A percentile compares a stretch with the other conserved stretches of the same genome.
These are phyloP conservation scores for Anthoscopus minutus DNA, from an alignment of 2,113 vertebrate species.

Conservation along the genomic window DNA sequence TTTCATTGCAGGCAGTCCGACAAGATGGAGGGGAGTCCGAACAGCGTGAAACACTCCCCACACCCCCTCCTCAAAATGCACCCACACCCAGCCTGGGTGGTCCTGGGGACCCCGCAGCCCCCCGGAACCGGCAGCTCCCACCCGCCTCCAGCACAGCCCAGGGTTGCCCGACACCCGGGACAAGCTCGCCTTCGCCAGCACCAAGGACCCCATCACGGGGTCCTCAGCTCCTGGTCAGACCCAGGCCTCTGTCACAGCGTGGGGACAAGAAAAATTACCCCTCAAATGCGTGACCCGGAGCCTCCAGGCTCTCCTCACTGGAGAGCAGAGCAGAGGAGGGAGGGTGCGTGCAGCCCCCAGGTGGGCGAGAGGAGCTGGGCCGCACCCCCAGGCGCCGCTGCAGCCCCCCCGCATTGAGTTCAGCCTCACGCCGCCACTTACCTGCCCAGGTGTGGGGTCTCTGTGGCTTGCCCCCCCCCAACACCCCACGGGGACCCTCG, in stretches of 20 bases:
- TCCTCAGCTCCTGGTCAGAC: neutral
- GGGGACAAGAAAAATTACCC: neutral
- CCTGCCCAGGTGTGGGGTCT: neutral
- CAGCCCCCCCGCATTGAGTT: neutral
- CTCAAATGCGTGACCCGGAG: neutral
- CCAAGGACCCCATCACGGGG: neutral
- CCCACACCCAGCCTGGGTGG: neutral
- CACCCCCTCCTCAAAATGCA: neutral
- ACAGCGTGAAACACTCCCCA: neutral
- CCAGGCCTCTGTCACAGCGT: neutral
- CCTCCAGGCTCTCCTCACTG: fast-evolving
- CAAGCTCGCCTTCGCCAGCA: too few relatives aligned
- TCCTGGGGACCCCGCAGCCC: neutral
- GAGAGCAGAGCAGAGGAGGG: neutral
- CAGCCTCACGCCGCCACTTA: neutral
- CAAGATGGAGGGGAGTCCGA: too few relatives aligned
- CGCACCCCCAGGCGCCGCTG: too few relatives aligned
- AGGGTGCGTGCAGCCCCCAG: neutral
- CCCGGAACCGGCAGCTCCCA: neutral
- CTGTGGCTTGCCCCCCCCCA: neutral
- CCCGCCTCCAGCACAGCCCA: neutral
- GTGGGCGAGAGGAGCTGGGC: neutral
- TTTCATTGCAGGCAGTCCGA: neutral
- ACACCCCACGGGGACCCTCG: neutral
- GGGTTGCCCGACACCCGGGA: too few relatives aligned